These are phyloP conservation scores for Hermatobates lingyangjiaoensis DNA, from an alignment of 1,140 invertebrate species.

Conservation along the genomic window DNA sequence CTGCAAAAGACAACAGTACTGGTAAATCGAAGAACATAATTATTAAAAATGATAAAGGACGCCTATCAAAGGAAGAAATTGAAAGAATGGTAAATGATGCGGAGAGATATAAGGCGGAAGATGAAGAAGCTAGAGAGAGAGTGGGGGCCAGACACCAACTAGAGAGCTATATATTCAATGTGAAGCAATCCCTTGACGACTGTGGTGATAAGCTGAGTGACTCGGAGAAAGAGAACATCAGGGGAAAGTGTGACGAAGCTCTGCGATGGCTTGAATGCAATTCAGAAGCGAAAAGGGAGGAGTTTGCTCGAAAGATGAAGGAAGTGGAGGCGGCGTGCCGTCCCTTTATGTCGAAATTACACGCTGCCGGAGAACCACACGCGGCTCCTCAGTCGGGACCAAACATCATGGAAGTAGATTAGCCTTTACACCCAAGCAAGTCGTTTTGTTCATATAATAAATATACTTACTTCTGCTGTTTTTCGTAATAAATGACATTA, in stretches of 20 bases:
- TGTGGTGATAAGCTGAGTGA: constrained; percentile 26
- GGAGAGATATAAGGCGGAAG: constrained; percentile 31
- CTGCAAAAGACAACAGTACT: constrained; percentile 39
- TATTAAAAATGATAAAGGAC: constrained; percentile 70
- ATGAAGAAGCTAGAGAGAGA: constrained; percentile 31
- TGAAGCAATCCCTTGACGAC: constrained; percentile 33
- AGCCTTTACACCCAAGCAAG: too few species aligned
- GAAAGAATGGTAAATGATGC: constrained; percentile 75
- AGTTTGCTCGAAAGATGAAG: constrained; percentile 24
- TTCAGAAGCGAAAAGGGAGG: constrained; percentile 28
- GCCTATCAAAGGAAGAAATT: constrained; percentile 76
- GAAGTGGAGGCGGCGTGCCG: constrained; percentile 28
- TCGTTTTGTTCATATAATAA: too few species aligned
- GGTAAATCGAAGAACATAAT: constrained; percentile 40
- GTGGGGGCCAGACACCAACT: constrained; percentile 42
- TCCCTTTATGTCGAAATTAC: constrained; percentile 31
- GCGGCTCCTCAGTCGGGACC: constrained; percentile 1
- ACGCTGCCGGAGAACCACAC: constrained; percentile 15
- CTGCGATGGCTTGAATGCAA: constrained; percentile 34
- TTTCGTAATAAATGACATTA: too few species aligned
- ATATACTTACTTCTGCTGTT: too few species aligned
- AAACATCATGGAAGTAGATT: constrained; percentile 9
- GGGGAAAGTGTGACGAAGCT: constrained; percentile 27
- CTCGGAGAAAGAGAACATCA: constrained; percentile 21
- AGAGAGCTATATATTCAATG: constrained; percentile 47